Conservation (phyloP, 2,797 vertebrate species). For the Melanogrammus aeglefinus region DNA sequence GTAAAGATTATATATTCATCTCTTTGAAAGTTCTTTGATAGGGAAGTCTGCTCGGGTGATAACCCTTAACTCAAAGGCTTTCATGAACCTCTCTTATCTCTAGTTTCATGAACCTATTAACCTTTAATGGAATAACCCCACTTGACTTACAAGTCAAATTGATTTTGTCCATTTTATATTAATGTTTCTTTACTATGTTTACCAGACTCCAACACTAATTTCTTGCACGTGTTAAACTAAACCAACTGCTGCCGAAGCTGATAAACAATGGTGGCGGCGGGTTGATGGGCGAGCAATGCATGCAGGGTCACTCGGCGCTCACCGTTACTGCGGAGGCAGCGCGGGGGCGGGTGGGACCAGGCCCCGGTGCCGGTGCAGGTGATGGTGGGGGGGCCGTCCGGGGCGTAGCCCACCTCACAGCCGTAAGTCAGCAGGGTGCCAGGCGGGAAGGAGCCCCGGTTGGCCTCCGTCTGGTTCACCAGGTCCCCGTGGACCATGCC, state of each 20-base stretch:
- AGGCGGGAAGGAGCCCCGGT: slow-evolving; percentile 68
- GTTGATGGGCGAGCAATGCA: neutral
- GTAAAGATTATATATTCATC: too few relatives aligned
- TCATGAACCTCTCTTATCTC: neutral
- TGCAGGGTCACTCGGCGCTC: slow-evolving; percentile 11
- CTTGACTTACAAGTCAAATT: too few relatives aligned
- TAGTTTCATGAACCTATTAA: neutral
- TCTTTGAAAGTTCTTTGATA: too few relatives aligned
- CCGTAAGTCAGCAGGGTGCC: slow-evolving; percentile 71
- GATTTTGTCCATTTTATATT: too few relatives aligned
- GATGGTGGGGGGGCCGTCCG: slow-evolving; percentile 66
- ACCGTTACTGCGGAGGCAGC: slow-evolving; percentile 69
- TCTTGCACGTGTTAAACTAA: too few relatives aligned
- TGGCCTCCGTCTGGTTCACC: slow-evolving; percentile 75
- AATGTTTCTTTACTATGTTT: too few relatives aligned
- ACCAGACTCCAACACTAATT: too few relatives aligned
- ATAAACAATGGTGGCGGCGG: neutral
- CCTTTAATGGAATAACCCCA: too few relatives aligned
- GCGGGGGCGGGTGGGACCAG: slow-evolving; percentile 69
- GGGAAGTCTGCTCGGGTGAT: too few relatives aligned
- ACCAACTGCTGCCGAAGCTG: neutral
- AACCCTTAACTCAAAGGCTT: neutral
- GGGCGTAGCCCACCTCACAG: slow-evolving; percentile 69
- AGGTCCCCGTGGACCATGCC: slow-evolving; percentile 67
- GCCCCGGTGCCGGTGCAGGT: slow-evolving; percentile 64